Percentiles rank a stretch among this genome's conserved stretches.
These are phyloP conservation scores for Halotydeus destructor DNA, from an alignment of 1,140 invertebrate species.

Conservation along the genomic window DNA sequence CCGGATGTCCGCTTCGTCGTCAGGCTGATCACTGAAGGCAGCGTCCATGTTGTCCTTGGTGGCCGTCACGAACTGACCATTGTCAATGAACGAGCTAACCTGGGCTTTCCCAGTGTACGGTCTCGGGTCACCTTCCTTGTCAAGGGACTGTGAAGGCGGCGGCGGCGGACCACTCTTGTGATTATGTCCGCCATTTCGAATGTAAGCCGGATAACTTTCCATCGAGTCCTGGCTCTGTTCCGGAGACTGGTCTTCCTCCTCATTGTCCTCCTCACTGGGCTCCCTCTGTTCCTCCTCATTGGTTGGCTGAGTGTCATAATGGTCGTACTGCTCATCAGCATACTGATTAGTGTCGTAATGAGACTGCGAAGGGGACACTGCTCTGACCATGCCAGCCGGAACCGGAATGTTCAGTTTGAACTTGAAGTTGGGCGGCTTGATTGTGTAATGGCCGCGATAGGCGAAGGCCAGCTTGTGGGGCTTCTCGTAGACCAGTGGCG, in stretches of 20 bases:
- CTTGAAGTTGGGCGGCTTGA: neutral
- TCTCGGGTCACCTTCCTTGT: neutral
- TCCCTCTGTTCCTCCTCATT: neutral
- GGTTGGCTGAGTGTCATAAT: neutral
- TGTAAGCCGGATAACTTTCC: no score
- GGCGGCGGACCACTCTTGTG: neutral
- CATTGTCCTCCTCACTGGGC: neutral
- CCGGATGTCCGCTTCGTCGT: no score
- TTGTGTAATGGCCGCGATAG: neutral
- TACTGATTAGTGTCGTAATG: neutral
- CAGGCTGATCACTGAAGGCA: no score
- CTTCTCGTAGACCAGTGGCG: slow-evolving; percentile 1
- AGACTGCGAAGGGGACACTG: neutral
- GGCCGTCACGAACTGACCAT: slow-evolving; percentile 5
- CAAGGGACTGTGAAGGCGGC: neutral
- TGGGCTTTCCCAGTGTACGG: slow-evolving; percentile 7
- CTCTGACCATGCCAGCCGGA: no score
- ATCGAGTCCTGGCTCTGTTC: neutral
- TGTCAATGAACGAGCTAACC: slow-evolving; percentile 7
- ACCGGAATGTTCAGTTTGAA: slow-evolving; percentile 4
- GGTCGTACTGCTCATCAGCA: neutral
- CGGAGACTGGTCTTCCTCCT: neutral
- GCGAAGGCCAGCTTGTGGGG: slow-evolving; percentile 1
- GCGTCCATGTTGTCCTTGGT: no score
- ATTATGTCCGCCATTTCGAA: neutral